phyloP scores from a whole-genome alignment of 2,888 invertebrate species.

The Cyclophora albipunctata region DNA sequence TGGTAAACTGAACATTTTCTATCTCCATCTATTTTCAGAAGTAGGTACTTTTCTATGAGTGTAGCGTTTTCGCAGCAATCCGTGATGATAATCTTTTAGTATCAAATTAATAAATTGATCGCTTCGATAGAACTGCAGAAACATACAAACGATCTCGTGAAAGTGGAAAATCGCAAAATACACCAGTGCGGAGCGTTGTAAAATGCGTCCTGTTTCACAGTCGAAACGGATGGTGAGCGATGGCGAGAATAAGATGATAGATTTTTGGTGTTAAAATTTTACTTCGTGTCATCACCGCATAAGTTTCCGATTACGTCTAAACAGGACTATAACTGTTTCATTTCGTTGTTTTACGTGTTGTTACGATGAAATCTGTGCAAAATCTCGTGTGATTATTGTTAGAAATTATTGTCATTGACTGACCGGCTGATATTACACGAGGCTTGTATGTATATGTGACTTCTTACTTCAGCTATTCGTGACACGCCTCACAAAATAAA shows the following conservation, averaged over 20 bases:
- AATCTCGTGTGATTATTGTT: conserved; percentile 60
- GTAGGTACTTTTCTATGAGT: conserved; percentile 79
- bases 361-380: conserved; percentile 48
- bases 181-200: conserved; percentile 64
- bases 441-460: conserved; percentile 76
- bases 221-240: conserved; percentile 75
- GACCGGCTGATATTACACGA: conserved; percentile 77
- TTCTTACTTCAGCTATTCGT: conserved; percentile 74
- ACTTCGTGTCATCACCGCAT: conserved; percentile 71
- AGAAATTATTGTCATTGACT: conserved; percentile 74
- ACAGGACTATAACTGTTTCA: conserved; percentile 54
- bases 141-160: conserved; percentile 61
- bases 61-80: conserved; percentile 78
- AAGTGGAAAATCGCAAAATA: conserved; percentile 67
- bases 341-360: conserved; percentile 59
- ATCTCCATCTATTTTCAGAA: conserved; percentile 83
- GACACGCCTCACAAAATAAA: conserved; percentile 76
- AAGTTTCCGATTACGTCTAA: conserved; percentile 59
- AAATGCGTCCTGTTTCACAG: conserved; percentile 73
- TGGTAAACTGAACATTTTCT: conserved; percentile 72
- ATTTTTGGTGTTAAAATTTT: conserved; percentile 75
- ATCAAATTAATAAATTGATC: conserved; percentile 73
- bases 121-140: conserved; percentile 59
- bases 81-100: conserved; percentile 79
- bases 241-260: conserved; percentile 76